Conservation (phyloP, 2,888 invertebrate genomes). For the Dyspetes luteomarginatus region DNA sequence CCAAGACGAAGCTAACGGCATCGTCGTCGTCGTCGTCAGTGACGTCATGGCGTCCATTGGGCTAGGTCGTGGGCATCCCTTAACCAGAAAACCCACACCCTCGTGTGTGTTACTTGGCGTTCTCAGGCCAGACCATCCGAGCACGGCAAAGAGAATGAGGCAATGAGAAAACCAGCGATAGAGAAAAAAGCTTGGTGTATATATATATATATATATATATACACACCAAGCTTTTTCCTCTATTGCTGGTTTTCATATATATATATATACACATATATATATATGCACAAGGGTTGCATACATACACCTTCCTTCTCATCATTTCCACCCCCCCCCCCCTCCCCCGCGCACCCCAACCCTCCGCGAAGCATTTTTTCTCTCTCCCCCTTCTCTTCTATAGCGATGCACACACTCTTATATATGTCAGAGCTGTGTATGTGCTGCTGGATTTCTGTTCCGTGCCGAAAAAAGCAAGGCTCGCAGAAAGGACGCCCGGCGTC, state of each 20-base stretch:
- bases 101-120: conserved; percentile 38
- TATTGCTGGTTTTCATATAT: too few relatives aligned
- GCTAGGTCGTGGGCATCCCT: conserved; percentile 78
- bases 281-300: background rate
- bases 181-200: conserved; percentile 18
- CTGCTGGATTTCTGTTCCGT: conserved; percentile 57
- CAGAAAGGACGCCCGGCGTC: conserved; percentile 83
- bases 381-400: conserved; percentile 51
- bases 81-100: conserved; percentile 39
- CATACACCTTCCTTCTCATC: conserved; percentile 28
- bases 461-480: conserved; percentile 83
- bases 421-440: conserved; percentile 19
- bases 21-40: conserved; percentile 59
- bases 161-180: conserved; percentile 8
- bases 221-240: too few relatives aligned
- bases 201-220: too few relatives aligned
- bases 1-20: conserved; percentile 37
- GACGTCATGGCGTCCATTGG: conserved; percentile 80
- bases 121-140: conserved; percentile 41
- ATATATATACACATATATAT: too few relatives aligned
- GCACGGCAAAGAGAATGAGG: conserved; percentile 33
- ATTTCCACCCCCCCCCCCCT: conserved; percentile 58
- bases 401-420: conserved; percentile 63
- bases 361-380: conserved; percentile 48
- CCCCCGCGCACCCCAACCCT: conserved; percentile 62